A percentile compares a stretch with the other conserved stretches of the same genome.
Evolutionary conservation across 37 sponge, comb jelly and placozoan genomes (phyloP).

Genomic region (Halisarca cf. caerulea): DNA sequence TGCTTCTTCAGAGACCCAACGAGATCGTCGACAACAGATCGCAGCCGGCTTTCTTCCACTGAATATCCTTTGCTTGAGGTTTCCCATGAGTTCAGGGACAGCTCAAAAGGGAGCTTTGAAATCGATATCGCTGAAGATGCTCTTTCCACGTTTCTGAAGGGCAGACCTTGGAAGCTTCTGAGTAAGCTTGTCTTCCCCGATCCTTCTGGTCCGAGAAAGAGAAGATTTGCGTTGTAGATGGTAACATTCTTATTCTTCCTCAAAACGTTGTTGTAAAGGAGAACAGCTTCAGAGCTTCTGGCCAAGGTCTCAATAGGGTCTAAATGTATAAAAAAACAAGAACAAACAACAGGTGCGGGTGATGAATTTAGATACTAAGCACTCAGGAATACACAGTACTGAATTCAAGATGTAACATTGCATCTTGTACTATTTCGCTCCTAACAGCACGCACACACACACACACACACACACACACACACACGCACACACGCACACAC

Average conservation of each 20-base stretch:
- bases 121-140: conserved; percentile 15
- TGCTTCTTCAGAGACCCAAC: conserved; percentile 33
- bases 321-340: not conserved
- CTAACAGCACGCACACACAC: no score
- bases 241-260: conserved; percentile 14
- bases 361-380: no score
- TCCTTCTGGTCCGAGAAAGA: conserved; percentile 64
- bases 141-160: conserved; percentile 56
- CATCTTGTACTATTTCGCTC: no score
- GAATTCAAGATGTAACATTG: no score
- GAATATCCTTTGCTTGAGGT: conserved; percentile 20
- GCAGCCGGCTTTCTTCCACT: conserved; percentile 59
- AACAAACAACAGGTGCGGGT: no score
- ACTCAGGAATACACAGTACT: no score
- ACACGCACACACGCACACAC: no score
- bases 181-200: conserved; percentile 84
- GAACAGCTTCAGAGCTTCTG: not conserved
- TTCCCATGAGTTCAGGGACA: conserved; percentile 32
- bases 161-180: conserved; percentile 43
- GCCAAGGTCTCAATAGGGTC: conserved; percentile 17
- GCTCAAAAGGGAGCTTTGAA: not conserved
- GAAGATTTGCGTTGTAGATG: conserved; percentile 43
- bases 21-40: conserved; percentile 58
- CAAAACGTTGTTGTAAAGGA: conserved; percentile 6
- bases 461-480: no score